Evolutionary conservation across 2,113 vertebrate genomes (phyloP).

Genomic region (Trogon melanurus): DNA sequence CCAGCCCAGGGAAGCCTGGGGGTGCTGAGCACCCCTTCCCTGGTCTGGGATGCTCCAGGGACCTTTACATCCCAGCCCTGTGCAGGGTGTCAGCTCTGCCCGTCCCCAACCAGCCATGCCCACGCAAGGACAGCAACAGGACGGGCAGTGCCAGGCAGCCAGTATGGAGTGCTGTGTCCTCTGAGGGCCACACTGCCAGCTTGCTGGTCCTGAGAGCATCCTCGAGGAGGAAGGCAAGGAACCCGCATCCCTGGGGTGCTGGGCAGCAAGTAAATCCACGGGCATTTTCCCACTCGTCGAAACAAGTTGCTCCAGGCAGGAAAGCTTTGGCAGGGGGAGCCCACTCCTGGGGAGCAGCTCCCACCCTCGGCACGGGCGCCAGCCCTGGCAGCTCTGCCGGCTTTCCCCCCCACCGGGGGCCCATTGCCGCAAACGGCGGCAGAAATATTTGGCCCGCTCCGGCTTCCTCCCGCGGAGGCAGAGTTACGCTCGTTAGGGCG

Average conservation of each 20-base stretch:
- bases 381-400: neutral
- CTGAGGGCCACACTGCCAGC: neutral
- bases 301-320: neutral
- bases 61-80: neutral
- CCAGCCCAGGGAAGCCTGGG: neutral
- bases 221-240: accelerated
- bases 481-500: neutral
- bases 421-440: neutral
- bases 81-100: neutral
- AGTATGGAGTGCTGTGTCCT: neutral
- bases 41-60: neutral
- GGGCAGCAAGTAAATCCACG: accelerated
- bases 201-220: neutral
- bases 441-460: neutral
- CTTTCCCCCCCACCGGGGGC: neutral
- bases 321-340: accelerated
- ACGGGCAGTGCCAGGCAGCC: neutral
- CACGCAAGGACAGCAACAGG: accelerated
- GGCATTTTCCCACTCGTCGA: neutral
- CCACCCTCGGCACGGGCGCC: neutral
- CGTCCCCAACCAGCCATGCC: accelerated
- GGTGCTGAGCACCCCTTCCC: neutral
- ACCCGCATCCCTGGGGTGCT: neutral
- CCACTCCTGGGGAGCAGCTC: neutral
- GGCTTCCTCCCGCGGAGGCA: neutral